Evolutionary conservation across 2,888 invertebrate species (phyloP).

Genomic region (Punctoribates punctum): DNA sequence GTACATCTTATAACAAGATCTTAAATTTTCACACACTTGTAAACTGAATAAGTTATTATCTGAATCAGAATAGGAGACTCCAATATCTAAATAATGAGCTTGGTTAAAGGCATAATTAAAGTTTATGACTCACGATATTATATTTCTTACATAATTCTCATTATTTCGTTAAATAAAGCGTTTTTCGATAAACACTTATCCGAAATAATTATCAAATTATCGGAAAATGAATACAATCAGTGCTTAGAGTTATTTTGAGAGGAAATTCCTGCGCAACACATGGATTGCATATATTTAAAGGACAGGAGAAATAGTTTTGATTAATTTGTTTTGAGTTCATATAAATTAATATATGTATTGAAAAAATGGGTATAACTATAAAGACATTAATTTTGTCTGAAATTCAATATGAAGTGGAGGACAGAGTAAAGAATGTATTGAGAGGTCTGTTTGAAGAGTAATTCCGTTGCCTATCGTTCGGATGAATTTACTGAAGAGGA

Average conservation of each 20-base stretch:
- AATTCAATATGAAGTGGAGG: not conserved
- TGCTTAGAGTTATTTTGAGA: too few species aligned
- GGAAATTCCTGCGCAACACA: too few species aligned
- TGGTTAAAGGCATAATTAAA: too few species aligned
- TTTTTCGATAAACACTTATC: not conserved
- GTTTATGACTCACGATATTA: too few species aligned
- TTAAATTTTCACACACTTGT: too few species aligned
- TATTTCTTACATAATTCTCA: too few species aligned
- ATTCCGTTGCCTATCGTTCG: not conserved
- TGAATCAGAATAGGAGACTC: too few species aligned
- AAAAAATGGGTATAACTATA: slow-evolving; percentile 2
- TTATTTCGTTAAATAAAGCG: not conserved
- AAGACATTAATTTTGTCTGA: not conserved
- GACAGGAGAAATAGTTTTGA: not conserved
- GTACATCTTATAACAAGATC: too few species aligned
- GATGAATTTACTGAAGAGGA: slow-evolving; percentile 10
- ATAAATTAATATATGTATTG: not conserved
- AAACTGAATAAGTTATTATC: too few species aligned
- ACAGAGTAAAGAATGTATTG: not conserved
- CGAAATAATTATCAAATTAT: slow-evolving; percentile 3
- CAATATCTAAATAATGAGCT: too few species aligned
- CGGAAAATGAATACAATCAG: not conserved
- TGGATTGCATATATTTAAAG: too few species aligned
- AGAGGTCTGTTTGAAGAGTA: not conserved
- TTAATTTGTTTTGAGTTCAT: not conserved